phyloP scores from a whole-genome alignment of 2,888 invertebrate genomes.

The Lasioglossum leucozonium region DNA sequence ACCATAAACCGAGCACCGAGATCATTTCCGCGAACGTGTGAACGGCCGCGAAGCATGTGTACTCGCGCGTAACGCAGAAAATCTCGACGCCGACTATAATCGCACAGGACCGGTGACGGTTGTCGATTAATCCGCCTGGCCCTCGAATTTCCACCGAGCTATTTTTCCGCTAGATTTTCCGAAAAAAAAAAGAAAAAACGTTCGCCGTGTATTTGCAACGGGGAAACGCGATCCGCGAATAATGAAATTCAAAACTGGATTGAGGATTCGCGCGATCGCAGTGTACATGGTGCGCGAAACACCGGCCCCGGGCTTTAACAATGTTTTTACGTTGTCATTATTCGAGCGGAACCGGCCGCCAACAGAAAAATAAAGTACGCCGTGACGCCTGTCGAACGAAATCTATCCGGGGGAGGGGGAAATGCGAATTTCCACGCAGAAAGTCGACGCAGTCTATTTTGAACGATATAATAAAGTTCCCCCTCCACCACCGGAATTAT shows the following conservation, averaged over 20 bases:
- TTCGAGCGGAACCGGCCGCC: neutral
- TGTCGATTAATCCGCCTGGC: neutral
- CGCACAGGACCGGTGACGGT: neutral
- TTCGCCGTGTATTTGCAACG: neutral
- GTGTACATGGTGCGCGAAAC: neutral
- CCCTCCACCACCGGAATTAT: neutral
- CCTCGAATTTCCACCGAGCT: neutral
- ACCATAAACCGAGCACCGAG: slow-evolving; percentile 21
- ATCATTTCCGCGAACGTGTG: slow-evolving; percentile 20
- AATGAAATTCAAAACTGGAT: neutral
- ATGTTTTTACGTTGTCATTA: neutral
- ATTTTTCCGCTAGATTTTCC: neutral
- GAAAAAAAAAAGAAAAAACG: no score
- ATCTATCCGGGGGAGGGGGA: neutral
- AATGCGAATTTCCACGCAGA: neutral
- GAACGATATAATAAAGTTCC: neutral
- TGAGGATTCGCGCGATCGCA: neutral
- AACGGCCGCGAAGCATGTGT: neutral
- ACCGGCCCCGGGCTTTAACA: neutral
- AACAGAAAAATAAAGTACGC: neutral
- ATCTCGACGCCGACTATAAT: neutral
- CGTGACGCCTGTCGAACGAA: neutral
- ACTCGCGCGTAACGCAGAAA: neutral
- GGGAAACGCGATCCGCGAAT: neutral
- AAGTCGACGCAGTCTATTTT: neutral